These are phyloP conservation scores for Bombus turneri DNA, from an alignment of 1,140 invertebrate genomes.

Conservation along the genomic window DNA sequence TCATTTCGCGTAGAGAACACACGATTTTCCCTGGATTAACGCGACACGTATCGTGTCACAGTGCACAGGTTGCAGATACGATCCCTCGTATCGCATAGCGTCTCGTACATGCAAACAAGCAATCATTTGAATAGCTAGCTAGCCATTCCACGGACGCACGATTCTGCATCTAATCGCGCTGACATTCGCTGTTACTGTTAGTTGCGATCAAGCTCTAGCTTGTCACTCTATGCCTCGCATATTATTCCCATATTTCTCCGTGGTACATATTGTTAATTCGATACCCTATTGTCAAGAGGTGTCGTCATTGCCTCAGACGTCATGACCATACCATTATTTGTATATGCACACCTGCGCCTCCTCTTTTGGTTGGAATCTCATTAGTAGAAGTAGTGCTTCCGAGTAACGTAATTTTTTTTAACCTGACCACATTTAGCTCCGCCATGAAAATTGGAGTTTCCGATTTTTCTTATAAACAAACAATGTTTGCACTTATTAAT, in stretches of 20 bases:
- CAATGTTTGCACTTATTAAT: neutral
- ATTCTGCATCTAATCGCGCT: conserved; percentile 9
- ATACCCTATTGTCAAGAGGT: neutral
- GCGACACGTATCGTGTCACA: neutral
- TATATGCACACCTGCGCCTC: too few species aligned
- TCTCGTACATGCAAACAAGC: conserved; percentile 7
- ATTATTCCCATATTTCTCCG: conserved; percentile 32
- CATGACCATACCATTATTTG: too few species aligned
- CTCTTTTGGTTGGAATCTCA: too few species aligned
- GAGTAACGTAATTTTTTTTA: too few species aligned
- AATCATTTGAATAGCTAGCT: neutral
- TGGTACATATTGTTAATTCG: conserved; percentile 4
- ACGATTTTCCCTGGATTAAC: neutral
- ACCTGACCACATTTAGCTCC: too few species aligned
- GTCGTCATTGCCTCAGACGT: neutral
- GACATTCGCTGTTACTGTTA: conserved; percentile 16
- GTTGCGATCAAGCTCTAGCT: neutral
- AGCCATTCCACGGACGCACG: neutral
- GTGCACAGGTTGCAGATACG: neutral
- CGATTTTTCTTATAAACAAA: too few species aligned
- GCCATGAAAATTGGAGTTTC: too few species aligned
- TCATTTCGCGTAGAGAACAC: neutral
- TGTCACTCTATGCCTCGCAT: neutral
- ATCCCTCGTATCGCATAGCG: conserved; percentile 5
- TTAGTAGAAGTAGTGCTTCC: too few species aligned